These are phyloP conservation scores for Campaea margaritaria DNA, from an alignment of 2,888 invertebrate species.

Conservation along the genomic window DNA sequence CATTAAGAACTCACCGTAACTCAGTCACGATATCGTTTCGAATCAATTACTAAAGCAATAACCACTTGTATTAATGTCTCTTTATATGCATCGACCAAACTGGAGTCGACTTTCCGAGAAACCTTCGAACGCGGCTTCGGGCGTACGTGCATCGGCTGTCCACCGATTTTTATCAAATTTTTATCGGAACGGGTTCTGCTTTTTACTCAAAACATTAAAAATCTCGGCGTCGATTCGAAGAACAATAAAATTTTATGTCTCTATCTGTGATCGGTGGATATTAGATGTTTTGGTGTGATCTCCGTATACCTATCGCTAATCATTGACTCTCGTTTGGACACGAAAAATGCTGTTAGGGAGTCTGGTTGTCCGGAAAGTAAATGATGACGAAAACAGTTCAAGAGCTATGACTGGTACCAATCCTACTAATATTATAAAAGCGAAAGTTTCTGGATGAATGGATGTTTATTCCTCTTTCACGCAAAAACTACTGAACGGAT, in stretches of 20 bases:
- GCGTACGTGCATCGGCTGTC: constrained; percentile 58
- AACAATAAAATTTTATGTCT: constrained; percentile 70
- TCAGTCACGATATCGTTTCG: constrained; percentile 35
- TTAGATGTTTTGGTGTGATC: constrained; percentile 40
- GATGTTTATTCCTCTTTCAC: too few species aligned
- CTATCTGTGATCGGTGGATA: constrained; percentile 58
- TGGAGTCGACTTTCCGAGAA: constrained; percentile 38
- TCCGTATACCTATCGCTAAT: background rate
- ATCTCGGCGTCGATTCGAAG: constrained; percentile 49
- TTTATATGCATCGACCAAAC: constrained; percentile 36
- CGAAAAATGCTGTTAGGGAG: too few species aligned
- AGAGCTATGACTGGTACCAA: too few species aligned
- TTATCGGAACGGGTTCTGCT: constrained; percentile 51
- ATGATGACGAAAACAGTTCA: too few species aligned
- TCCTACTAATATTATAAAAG: too few species aligned
- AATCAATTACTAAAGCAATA: constrained; percentile 38
- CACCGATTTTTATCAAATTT: constrained; percentile 61
- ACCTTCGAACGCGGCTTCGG: background rate
- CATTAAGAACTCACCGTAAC: constrained; percentile 25
- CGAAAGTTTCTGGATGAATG: too few species aligned
- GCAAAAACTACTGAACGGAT: too few species aligned
- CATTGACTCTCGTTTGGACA: too few species aligned
- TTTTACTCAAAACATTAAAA: constrained; percentile 48
- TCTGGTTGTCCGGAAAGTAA: too few species aligned
- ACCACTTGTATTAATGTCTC: constrained; percentile 38